A percentile compares a stretch with the other conserved stretches of the same genome.
These are phyloP conservation scores for Eulemur mongoz DNA, from an alignment of 2,797 vertebrate species.

Conservation along the genomic window DNA sequence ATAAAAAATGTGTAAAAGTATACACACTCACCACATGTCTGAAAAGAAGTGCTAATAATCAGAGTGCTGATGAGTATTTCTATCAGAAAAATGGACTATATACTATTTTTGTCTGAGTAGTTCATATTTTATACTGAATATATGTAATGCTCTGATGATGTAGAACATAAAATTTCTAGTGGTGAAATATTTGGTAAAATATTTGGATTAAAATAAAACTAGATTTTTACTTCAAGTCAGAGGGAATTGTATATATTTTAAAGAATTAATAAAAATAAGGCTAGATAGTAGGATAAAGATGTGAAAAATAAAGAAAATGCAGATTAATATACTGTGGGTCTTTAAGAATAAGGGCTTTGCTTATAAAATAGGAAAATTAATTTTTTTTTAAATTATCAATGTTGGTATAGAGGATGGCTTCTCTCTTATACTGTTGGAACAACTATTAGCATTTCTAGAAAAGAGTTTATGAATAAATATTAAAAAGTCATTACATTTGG, in stretches of 20 bases:
- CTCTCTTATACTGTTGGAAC: not conserved
- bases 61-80: not conserved
- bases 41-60: not conserved
- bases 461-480: not conserved
- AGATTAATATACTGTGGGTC: not conserved
- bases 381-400: not conserved
- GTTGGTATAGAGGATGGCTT: not conserved
- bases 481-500: not conserved
- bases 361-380: not conserved
- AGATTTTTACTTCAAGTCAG: not conserved
- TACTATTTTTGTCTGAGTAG: not conserved
- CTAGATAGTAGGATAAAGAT: not conserved
- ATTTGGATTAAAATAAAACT: not conserved
- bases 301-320: not conserved
- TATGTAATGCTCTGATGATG: not conserved
- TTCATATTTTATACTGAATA: not conserved
- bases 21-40: not conserved
- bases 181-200: not conserved
- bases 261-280: not conserved
- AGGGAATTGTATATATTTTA: not conserved
- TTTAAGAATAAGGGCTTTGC: not conserved
- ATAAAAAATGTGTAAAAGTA: not conserved
- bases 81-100: not conserved
- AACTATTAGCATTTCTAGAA: not conserved
- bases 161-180: not conserved